Conservation (phyloP, 2,888 invertebrate genomes). For the Spodoptera picta region DNA sequence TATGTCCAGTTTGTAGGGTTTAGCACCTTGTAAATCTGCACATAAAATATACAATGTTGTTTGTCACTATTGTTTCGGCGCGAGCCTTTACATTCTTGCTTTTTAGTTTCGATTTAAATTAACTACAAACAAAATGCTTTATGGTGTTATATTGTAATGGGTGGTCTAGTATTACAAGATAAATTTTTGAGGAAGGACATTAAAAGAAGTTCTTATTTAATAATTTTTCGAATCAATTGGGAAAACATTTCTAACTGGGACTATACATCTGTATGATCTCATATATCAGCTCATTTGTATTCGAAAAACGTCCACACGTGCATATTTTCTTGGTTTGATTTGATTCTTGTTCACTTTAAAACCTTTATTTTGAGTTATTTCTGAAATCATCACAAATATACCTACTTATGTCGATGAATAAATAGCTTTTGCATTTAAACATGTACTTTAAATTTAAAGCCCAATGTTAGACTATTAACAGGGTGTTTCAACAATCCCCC, state of each 20-base stretch:
- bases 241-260: background rate
- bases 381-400: no score
- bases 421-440: background rate
- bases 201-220: background rate
- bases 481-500: slow-evolving; percentile 51
- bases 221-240: no score
- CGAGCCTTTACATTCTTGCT: slow-evolving; percentile 65
- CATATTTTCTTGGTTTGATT: background rate
- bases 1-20: slow-evolving; percentile 69
- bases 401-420: no score
- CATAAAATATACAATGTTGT: slow-evolving; percentile 85
- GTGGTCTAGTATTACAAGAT: no score
- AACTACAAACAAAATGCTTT: slow-evolving; percentile 48
- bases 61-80: slow-evolving; percentile 69
- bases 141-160: background rate
- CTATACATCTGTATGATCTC: no score
- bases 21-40: slow-evolving; percentile 82
- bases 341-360: background rate
- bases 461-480: slow-evolving; percentile 33
- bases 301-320: no score
- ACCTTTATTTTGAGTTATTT: no score
- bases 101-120: slow-evolving; percentile 63
- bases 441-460: background rate
- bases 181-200: background rate
- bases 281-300: no score